phyloP scores from a whole-genome alignment of 2,797 vertebrate genomes.

The Bradypodion ventrale region DNA sequence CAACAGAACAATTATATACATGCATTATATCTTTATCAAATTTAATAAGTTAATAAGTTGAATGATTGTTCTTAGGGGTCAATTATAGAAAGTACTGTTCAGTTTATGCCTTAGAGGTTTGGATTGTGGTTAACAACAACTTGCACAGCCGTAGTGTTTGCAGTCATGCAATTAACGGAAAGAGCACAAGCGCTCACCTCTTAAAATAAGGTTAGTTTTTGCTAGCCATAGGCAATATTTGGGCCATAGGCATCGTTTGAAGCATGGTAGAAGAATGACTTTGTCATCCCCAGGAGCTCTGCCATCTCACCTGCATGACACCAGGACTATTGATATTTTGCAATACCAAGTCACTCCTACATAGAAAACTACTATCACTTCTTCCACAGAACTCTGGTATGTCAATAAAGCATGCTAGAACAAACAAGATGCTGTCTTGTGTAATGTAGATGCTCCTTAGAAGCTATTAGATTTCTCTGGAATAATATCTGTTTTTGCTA shows the following conservation, averaged over 20 bases:
- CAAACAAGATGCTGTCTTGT: not conserved
- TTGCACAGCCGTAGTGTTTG: not conserved
- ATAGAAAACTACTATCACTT: not conserved
- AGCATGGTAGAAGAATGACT: not conserved
- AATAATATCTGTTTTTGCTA: not conserved
- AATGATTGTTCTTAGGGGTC: not conserved
- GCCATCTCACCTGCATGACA: not conserved
- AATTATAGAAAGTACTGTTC: not conserved
- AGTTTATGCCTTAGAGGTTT: not conserved
- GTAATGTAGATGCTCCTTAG: not conserved
- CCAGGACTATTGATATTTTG: not conserved
- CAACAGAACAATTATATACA: constrained; percentile 29
- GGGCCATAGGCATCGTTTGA: not conserved
- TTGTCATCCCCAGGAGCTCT: not conserved
- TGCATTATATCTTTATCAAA: constrained; percentile 44
- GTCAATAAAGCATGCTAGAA: not conserved
- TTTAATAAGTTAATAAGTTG: not conserved
- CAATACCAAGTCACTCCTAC: not conserved
- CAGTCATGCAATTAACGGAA: not conserved
- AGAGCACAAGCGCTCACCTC: not conserved
- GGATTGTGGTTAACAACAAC: not conserved
- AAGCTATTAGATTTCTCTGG: not conserved
- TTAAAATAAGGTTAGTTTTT: not conserved
- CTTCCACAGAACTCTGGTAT: not conserved
- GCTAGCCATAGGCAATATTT: not conserved